A percentile compares a stretch with the other conserved stretches of the same genome.
Conservation (phyloP, 2,797 vertebrate genomes). For the Heterohyrax brucei region DNA sequence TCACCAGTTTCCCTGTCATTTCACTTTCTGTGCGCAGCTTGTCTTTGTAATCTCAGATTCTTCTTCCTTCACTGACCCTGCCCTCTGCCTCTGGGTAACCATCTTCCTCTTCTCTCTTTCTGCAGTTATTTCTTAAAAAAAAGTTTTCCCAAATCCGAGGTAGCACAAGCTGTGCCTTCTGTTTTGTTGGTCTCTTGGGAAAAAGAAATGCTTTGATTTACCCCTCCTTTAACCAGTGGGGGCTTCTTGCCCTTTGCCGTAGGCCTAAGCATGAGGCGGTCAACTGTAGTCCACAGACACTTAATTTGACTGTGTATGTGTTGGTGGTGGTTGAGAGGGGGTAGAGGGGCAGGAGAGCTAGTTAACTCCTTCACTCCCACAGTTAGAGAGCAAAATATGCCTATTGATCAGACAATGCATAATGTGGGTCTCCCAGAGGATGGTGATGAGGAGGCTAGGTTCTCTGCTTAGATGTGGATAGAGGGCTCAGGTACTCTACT, state of each 20-base stretch:
- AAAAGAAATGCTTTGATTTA: slow-evolving; percentile 71
- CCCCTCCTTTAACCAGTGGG: slow-evolving; percentile 50
- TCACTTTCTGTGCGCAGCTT: neutral
- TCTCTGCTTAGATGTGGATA: neutral
- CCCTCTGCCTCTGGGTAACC: neutral
- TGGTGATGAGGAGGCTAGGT: neutral
- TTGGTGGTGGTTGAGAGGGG: neutral
- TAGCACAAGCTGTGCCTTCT: slow-evolving; percentile 68
- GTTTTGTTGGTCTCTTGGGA: slow-evolving; percentile 74
- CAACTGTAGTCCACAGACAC: slow-evolving; percentile 42
- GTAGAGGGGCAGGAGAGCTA: neutral
- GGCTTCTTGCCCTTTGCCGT: slow-evolving; percentile 61
- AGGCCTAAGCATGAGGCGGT: slow-evolving; percentile 29
- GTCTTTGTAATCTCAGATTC: slow-evolving; percentile 54
- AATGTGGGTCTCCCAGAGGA: neutral
- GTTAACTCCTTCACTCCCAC: neutral
- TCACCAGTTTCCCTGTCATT: neutral
- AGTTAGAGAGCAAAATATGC: slow-evolving; percentile 34
- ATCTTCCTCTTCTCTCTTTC: slow-evolving; percentile 19
- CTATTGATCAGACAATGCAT: neutral
- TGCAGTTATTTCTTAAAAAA: slow-evolving; percentile 70
- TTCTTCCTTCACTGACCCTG: slow-evolving; percentile 51
- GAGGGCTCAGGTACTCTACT: neutral
- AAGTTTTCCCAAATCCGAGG: slow-evolving; percentile 79
- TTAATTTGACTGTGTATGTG: slow-evolving; percentile 65